phyloP scores from a whole-genome alignment of 2,113 vertebrate species.

The Ictidomys tridecemlineatus region DNA sequence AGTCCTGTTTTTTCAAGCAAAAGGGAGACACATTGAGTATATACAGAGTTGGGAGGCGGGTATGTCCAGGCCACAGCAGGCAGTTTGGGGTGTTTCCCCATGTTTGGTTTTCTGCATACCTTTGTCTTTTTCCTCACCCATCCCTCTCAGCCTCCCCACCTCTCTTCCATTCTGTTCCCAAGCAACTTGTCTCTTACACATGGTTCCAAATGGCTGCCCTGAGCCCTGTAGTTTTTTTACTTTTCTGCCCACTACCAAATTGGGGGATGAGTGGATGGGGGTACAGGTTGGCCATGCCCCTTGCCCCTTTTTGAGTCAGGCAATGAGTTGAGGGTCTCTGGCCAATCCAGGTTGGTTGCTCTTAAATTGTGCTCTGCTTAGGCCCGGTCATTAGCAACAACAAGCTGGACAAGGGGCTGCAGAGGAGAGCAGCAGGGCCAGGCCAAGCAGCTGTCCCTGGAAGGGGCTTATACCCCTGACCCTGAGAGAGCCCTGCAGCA shows the following conservation, averaged over 20 bases:
- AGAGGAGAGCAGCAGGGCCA: not conserved
- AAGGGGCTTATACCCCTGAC: not conserved
- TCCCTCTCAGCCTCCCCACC: not conserved
- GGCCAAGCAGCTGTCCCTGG: not conserved
- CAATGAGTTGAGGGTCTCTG: not conserved
- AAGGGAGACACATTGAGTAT: fast-evolving
- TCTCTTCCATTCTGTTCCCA: not conserved
- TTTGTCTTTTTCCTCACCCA: not conserved
- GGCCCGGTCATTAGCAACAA: not conserved
- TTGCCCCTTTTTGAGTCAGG: not conserved
- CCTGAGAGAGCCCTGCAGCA: not conserved
- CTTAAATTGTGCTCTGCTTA: not conserved
- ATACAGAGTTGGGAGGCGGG: fast-evolving
- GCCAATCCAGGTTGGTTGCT: not conserved
- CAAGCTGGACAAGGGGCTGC: fast-evolving
- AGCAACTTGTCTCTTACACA: not conserved
- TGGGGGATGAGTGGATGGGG: not conserved
- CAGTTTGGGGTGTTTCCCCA: fast-evolving
- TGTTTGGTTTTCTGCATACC: not conserved
- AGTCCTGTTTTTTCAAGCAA: not conserved
- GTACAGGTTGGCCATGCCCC: not conserved
- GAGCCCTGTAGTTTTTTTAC: not conserved
- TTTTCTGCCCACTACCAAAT: not conserved
- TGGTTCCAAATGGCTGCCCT: not conserved
- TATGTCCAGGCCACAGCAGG: not conserved